Percentiles rank a stretch among this genome's conserved stretches.
Conservation (phyloP, 2,888 invertebrate species). For the Bombyx huttoni region DNA sequence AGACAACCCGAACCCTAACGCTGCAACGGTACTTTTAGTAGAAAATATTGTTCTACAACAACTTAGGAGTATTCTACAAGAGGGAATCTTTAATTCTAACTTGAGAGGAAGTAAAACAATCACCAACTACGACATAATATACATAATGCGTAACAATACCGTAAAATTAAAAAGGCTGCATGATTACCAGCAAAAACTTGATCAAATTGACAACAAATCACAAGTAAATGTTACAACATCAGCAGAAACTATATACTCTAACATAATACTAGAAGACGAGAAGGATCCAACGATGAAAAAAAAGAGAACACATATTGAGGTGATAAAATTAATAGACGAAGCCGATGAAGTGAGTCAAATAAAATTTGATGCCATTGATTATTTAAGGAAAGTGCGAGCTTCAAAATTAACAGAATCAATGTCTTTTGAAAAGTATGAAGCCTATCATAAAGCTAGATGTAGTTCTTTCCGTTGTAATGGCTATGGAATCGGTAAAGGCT, state of each 20-base stretch:
- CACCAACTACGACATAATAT: slow-evolving; percentile 80
- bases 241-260: slow-evolving; percentile 30
- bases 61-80: slow-evolving; percentile 81
- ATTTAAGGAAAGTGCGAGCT: slow-evolving; percentile 73
- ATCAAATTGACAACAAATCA: slow-evolving; percentile 49
- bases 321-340: slow-evolving; percentile 70
- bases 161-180: slow-evolving; percentile 82
- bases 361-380: slow-evolving; percentile 69
- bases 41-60: slow-evolving; percentile 89
- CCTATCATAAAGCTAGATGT: slow-evolving; percentile 84
- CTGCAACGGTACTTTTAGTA: slow-evolving; percentile 86
- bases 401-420: slow-evolving; percentile 68
- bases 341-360: slow-evolving; percentile 67
- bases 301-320: slow-evolving; percentile 54
- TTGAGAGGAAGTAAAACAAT: slow-evolving; percentile 74
- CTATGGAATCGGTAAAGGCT: slow-evolving; percentile 64
- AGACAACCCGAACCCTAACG: slow-evolving; percentile 85
- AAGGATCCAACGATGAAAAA: slow-evolving; percentile 61
- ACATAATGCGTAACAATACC: slow-evolving; percentile 86
- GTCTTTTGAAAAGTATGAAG: slow-evolving; percentile 76
- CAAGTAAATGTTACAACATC: slow-evolving; percentile 21
- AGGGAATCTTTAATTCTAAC: slow-evolving; percentile 79
- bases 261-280: slow-evolving; percentile 60
- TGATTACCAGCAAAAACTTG: slow-evolving; percentile 78
- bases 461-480: slow-evolving; percentile 75